Base-by-base conservation (phyloP, 2,888 invertebrate species). In the Crossocerus cetratus region DNA sequence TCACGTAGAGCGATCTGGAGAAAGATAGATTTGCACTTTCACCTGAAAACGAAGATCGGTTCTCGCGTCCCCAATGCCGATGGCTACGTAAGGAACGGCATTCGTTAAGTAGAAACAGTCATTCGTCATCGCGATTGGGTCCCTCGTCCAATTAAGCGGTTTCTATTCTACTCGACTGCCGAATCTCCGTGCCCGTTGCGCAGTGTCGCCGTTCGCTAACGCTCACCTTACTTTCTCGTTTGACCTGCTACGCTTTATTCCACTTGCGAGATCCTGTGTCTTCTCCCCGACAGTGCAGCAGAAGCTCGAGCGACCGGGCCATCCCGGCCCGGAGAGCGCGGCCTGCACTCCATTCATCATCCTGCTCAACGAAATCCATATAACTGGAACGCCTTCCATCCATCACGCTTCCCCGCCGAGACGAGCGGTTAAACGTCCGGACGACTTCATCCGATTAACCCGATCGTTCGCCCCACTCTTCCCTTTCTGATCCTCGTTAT, bases 301-400 rank as follows among this genome's bases (percentile, higher is more conserved):
- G 32, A 11, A 32, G 11, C 11, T 32, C 32, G 32, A 32, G 32
- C 32, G 32, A 11, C 32, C 32, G 32, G 32, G 32, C 32, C 32
- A 32, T 32, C 1, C 32, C 32, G 8, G 32, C 32, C 32, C 32
- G 32, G 32, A n/a, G n/a, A n/a, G n/a, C n/a, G n/a, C n/a, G n/a
- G n/a, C n/a, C 32, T 32, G 32, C 32, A 32, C 32, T 76, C 74
- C 80, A 82, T 82, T 82, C 81, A 78, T 82, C 82, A 82, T 82
- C 73, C 69, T 63, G 71, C 57, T 65, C 76, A 68, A 78, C 72
- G 82, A 80, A 82, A 82, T 82, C 76, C 80, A 74, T 76, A 71
- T 82, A 82, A 82, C 77, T 80, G 82, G 80, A 82, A 82, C 81
- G 75, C 72, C 78, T 82, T 82, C 76, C 81, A 80, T 82, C 82